phyloP scores from a whole-genome alignment of 1,140 invertebrate genomes.

The Drosophila setifemur region DNA sequence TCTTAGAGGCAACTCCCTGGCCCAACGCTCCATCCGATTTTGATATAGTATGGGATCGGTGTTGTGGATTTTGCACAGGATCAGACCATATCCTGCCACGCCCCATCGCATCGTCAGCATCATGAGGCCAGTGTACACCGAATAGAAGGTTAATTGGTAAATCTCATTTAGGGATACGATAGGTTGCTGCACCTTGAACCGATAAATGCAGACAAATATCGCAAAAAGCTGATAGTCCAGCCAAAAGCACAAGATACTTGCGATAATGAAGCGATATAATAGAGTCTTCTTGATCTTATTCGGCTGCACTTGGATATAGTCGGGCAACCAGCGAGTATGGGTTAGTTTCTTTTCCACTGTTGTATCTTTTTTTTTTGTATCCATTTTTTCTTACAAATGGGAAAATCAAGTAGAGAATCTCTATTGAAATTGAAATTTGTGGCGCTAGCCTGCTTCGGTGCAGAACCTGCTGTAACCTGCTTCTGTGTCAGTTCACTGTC shows the following conservation, averaged over 20 bases:
- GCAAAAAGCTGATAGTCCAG: conserved; percentile 20
- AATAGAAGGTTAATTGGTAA: background rate
- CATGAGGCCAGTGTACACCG: background rate
- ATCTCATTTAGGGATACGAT: background rate
- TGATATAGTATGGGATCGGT: background rate
- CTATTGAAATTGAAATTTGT: conserved; percentile 3
- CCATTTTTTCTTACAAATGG: background rate
- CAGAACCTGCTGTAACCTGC: conserved; percentile 8
- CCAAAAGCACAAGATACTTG: background rate
- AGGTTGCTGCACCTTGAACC: background rate
- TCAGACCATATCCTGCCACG: conserved; percentile 6
- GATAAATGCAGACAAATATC: conserved; percentile 4
- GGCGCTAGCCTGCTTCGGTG: background rate
- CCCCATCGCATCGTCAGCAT: background rate
- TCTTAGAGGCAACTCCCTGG: background rate
- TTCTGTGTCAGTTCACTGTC: conserved; percentile 23
- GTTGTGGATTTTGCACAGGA: conserved; percentile 34
- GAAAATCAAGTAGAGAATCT: background rate
- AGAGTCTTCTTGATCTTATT: conserved; percentile 5
- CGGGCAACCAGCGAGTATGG: background rate
- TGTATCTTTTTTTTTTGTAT: background rate
- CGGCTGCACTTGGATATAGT: background rate
- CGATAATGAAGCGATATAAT: conserved; percentile 14
- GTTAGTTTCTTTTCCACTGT: background rate
- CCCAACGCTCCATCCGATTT: background rate